Evolutionary conservation across 2,113 vertebrate genomes (phyloP).

Genomic region (Oreocharis arfaki): DNA sequence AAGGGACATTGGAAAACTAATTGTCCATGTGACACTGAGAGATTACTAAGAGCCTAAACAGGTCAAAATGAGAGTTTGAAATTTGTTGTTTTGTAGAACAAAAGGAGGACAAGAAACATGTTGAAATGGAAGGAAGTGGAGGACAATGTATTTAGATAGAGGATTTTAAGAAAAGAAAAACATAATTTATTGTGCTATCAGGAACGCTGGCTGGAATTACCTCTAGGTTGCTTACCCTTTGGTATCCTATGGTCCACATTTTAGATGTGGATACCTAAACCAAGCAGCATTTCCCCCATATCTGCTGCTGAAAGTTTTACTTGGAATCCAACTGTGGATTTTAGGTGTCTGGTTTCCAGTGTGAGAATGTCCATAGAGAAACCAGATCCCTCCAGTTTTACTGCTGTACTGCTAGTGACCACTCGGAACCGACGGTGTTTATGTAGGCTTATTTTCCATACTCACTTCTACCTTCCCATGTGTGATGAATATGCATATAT

Average conservation of each 20-base stretch:
- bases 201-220: not conserved
- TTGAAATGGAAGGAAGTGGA: not conserved
- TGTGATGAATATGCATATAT: not conserved
- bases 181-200: not conserved
- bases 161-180: not conserved
- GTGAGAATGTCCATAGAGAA: not conserved
- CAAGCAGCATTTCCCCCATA: not conserved
- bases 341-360: not conserved
- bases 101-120: conserved; percentile 57
- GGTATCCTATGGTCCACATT: accelerated
- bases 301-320: not conserved
- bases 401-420: not conserved
- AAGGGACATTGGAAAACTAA: not conserved
- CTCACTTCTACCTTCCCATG: not conserved
- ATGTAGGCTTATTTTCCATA: not conserved
- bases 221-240: not conserved
- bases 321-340: not conserved
- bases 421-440: not conserved
- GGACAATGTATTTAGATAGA: not conserved
- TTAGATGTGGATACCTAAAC: not conserved
- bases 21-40: not conserved
- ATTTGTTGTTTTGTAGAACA: not conserved
- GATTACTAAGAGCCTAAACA: not conserved
- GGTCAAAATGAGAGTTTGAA: not conserved
- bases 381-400: not conserved